Base-by-base conservation (phyloP, 2,797 vertebrate species). In the Sternarchorhynchus goeldii region DNA sequence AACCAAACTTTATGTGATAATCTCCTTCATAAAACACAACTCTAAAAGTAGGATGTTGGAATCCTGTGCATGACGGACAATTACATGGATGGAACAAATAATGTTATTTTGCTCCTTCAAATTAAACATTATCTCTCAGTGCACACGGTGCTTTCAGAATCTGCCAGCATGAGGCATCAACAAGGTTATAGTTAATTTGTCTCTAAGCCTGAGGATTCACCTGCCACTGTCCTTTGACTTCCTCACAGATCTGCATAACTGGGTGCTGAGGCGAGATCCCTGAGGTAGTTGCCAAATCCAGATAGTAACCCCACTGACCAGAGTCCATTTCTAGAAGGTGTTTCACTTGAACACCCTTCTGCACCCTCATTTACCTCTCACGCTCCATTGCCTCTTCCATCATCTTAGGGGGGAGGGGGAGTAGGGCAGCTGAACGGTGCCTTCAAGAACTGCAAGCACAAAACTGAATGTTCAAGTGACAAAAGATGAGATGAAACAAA, bases 281-380 rank as follows among this genome's bases (percentile, higher is more conserved):
- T 0, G 89, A 92, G 0, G 36, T 21, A 5, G 0, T 50, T 0
- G 93, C 92, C 65, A 95, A 89, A 0, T 29, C n/a, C 0, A 20
- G 17, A 41, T 87, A 89, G 85, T 95, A 95, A 16, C 83, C 84
- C 94, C 94, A 95, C 83, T 95, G 94, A 3, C 85, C 86, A 25
- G 18, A 60, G 0, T 87, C 83, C 76, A 95, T 50, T 5, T 81
- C 41, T 78, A 94, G 80, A 39, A 94, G 83, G 84, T 94, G 92
- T 75, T 79, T 88, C 66, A 25, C 81, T 20, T 84, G 60, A 3
- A 92, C 86, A 0, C 88, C 90, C 0, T 0, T 75, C 12, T 76
- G 72, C 55, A 4, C 0, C 67, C 90, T 90, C 1, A 66, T 76
- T 65, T 81, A 81, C 45, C 62, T 82, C 74, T 87, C 84, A 5